Percentiles rank a stretch among this genome's conserved stretches.
Evolutionary conservation across 1,140 invertebrate genomes (phyloP).

Genomic region (Reticulitermes speratus): DNA sequence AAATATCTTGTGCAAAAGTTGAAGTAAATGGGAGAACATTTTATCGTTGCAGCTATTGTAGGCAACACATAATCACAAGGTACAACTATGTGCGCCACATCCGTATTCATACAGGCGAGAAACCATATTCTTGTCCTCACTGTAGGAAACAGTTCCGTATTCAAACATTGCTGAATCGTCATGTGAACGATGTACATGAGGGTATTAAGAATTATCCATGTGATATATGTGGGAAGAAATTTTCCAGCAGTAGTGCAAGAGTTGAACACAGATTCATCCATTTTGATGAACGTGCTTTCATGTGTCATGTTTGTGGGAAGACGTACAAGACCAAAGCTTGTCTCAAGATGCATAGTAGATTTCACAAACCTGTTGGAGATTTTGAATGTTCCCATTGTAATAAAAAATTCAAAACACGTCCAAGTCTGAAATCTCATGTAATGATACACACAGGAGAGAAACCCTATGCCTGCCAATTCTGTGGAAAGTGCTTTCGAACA

Average conservation of each 20-base stretch:
- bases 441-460: slow-evolving; percentile 46
- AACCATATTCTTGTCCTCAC: slow-evolving; percentile 48
- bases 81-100: slow-evolving; percentile 80
- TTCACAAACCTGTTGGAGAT: neutral
- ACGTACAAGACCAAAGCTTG: slow-evolving; percentile 71
- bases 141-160: slow-evolving; percentile 70
- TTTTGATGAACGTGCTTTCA: slow-evolving; percentile 68
- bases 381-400: slow-evolving; percentile 5
- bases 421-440: slow-evolving; percentile 5
- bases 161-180: slow-evolving; percentile 56
- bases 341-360: slow-evolving; percentile 55
- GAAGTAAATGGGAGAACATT: slow-evolving; percentile 50
- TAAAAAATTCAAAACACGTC: slow-evolving; percentile 12
- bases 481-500: slow-evolving; percentile 49
- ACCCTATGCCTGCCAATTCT: slow-evolving; percentile 48
- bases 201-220: slow-evolving; percentile 58
- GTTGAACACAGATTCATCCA: slow-evolving; percentile 60
- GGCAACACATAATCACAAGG: slow-evolving; percentile 47
- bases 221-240: slow-evolving; percentile 55
- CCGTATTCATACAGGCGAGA: slow-evolving; percentile 66
- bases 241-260: slow-evolving; percentile 51
- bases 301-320: slow-evolving; percentile 68
- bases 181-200: slow-evolving; percentile 63
- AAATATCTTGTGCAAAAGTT: slow-evolving; percentile 48
- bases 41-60: slow-evolving; percentile 59